phyloP scores from a whole-genome alignment of 2,113 vertebrate species.

The Talpa occidentalis region DNA sequence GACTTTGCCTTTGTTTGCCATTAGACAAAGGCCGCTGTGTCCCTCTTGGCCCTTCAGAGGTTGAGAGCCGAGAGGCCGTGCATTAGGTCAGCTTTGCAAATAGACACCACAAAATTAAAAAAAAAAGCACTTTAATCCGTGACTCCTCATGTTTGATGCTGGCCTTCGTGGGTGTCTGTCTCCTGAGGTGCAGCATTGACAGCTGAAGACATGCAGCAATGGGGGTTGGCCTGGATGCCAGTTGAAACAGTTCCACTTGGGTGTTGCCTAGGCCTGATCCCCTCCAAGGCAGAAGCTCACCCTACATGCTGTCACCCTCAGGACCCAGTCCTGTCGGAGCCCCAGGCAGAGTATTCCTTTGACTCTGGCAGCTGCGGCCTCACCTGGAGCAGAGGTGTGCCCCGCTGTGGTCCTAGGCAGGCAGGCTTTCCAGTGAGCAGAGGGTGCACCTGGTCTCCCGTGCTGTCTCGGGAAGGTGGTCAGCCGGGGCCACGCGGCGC shows the following conservation, averaged over 20 bases:
- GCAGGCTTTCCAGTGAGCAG: not conserved
- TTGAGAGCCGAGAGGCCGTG: slow-evolving; percentile 34
- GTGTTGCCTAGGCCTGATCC: accelerated
- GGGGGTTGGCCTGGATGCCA: not conserved
- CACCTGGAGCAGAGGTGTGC: not conserved
- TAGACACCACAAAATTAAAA: not conserved
- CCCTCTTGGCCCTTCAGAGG: slow-evolving; percentile 41
- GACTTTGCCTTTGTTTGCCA: slow-evolving; percentile 67
- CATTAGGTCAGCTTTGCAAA: slow-evolving; percentile 74
- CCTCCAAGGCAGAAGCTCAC: not conserved
- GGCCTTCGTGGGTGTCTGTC: not conserved
- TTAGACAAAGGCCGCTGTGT: slow-evolving; percentile 71
- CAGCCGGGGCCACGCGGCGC: not conserved
- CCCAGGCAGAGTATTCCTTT: accelerated
- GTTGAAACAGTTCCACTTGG: not conserved
- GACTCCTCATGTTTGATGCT: not conserved
- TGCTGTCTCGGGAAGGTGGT: not conserved
- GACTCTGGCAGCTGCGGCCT: too few species aligned
- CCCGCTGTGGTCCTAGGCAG: not conserved
- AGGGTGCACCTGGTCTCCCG: not conserved
- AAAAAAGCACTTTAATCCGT: accelerated
- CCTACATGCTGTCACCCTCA: too few species aligned
- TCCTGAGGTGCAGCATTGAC: accelerated
- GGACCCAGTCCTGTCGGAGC: not conserved
- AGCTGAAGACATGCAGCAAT: not conserved